Percentiles rank a stretch among this genome's conserved stretches.
Evolutionary conservation across 2,888 invertebrate genomes (phyloP).

Genomic region (Melipona bicolor): DNA sequence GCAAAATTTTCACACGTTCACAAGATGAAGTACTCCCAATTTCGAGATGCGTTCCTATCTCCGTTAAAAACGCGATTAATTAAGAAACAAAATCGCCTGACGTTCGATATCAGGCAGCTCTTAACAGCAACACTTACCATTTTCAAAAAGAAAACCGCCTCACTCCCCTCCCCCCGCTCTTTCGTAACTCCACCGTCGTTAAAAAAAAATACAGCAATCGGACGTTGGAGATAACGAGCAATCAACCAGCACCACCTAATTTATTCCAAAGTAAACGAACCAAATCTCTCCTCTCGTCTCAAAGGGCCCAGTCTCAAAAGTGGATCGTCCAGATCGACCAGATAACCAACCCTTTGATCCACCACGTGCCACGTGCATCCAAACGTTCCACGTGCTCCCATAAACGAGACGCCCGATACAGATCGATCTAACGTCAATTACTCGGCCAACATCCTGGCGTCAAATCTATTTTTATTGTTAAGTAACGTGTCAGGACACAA

Average conservation of each 20-base stretch:
- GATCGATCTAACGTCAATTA: slow-evolving; percentile 56
- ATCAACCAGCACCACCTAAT: neutral
- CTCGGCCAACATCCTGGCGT: slow-evolving; percentile 5
- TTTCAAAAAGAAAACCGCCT: neutral
- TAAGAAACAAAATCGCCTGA: neutral
- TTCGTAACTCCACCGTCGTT: slow-evolving; percentile 24
- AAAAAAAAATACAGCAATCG: slow-evolving; percentile 37
- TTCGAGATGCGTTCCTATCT: neutral
- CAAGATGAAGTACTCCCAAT: no score
- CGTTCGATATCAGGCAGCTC: neutral
- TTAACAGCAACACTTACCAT: neutral
- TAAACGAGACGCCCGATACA: slow-evolving; percentile 35
- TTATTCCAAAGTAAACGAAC: neutral
- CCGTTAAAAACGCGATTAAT: neutral
- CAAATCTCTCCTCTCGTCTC: neutral
- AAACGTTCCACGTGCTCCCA: neutral
- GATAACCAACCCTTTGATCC: slow-evolving; percentile 61
- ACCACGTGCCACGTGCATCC: slow-evolving; percentile 59
- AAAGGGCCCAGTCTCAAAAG: slow-evolving; percentile 20
- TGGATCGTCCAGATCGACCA: slow-evolving; percentile 38
- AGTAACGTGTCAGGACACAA: slow-evolving; percentile 23
- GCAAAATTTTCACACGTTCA: no score
- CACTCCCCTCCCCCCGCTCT: neutral
- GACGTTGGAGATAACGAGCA: slow-evolving; percentile 4
- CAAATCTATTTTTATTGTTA: slow-evolving; percentile 38